Evolutionary conservation across 2,797 vertebrate species (phyloP).

Genomic region (Poeciliopsis turneri): DNA sequence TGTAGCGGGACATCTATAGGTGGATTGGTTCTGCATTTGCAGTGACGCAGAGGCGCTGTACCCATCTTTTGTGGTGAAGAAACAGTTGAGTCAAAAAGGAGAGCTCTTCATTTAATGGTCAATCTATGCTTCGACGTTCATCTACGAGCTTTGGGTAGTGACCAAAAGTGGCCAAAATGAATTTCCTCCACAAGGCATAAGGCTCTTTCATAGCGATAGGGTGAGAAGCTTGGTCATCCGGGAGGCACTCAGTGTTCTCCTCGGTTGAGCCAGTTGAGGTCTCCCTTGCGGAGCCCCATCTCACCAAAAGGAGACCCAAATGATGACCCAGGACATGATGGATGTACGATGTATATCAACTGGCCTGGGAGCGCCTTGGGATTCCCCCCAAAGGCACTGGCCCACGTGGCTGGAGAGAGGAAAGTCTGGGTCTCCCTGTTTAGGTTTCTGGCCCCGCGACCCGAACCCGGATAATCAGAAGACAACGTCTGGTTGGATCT

Average conservation of each 20-base stretch:
- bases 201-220: neutral
- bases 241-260: neutral
- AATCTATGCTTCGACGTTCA: neutral
- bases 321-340: neutral
- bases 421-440: too few relatives aligned
- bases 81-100: neutral
- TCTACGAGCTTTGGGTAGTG: neutral
- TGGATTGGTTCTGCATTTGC: neutral
- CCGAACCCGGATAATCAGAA: neutral
- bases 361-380: neutral
- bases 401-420: too few relatives aligned
- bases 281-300: neutral
- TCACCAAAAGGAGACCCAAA: neutral
- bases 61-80: neutral
- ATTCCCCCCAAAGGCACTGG: too few relatives aligned
- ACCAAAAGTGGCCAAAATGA: neutral
- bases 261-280: neutral
- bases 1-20: neutral
- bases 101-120: neutral
- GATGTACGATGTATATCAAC: neutral
- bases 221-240: neutral
- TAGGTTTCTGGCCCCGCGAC: neutral
- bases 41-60: neutral
- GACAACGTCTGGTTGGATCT: too few relatives aligned
- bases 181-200: neutral